Evolutionary conservation across 2,888 invertebrate genomes (phyloP).

Genomic region (Hydrotaea diabolus): DNA sequence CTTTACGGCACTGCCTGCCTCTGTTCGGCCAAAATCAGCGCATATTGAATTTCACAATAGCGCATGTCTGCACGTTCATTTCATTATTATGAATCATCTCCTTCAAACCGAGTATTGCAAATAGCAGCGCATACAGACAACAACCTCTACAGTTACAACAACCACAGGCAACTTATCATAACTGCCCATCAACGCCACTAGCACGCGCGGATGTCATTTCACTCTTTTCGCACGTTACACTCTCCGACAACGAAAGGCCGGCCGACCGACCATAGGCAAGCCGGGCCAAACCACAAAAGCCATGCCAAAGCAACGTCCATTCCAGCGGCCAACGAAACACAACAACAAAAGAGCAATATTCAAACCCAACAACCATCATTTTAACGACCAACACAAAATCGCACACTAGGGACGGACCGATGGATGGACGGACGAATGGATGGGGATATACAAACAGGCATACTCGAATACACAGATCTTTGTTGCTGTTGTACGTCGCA

Average conservation of each 20-base stretch:
- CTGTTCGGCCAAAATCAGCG: slow-evolving; percentile 2
- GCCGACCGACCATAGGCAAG: slow-evolving; percentile 32
- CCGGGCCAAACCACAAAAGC: slow-evolving; percentile 33
- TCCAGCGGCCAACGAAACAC: slow-evolving; percentile 38
- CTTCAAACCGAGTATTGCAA: slow-evolving; percentile 40
- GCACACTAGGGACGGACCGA: slow-evolving; percentile 16
- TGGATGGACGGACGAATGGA: slow-evolving; percentile 15
- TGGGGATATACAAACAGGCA: background rate
- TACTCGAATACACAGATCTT: slow-evolving; percentile 8
- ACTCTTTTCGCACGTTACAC: slow-evolving; percentile 72
- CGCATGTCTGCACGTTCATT: slow-evolving; percentile 66
- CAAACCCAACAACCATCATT: slow-evolving; percentile 60
- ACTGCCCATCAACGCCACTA: slow-evolving; percentile 68
- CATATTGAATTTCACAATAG: slow-evolving; percentile 65
- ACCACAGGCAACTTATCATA: slow-evolving; percentile 63
- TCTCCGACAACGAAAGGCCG: slow-evolving; percentile 48
- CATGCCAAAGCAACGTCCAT: slow-evolving; percentile 20
- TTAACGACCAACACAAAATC: slow-evolving; percentile 63
- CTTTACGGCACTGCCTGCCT: slow-evolving; percentile 24
- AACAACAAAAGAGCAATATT: slow-evolving; percentile 34
- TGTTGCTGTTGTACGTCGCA: slow-evolving; percentile 2
- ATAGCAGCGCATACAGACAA: slow-evolving; percentile 45
- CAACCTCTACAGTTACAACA: slow-evolving; percentile 18
- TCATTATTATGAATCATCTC: slow-evolving; percentile 64
- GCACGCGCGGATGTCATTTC: slow-evolving; percentile 75